A percentile compares a stretch with the other conserved stretches of the same genome.
phyloP scores from a whole-genome alignment of 2,797 vertebrate genomes.

The Characodon lateralis region DNA sequence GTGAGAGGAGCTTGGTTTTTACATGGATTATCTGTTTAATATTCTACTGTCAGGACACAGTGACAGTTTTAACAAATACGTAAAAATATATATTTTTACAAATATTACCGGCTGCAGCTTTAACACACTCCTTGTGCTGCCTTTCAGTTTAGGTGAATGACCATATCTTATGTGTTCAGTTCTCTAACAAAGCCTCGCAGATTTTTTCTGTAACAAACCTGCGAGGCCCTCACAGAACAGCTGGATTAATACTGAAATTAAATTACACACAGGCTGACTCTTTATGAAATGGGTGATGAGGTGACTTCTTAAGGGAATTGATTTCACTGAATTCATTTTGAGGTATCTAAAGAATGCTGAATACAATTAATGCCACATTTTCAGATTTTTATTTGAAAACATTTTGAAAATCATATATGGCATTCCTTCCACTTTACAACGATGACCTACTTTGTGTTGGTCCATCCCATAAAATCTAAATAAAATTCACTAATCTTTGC shows the following conservation, averaged over 20 bases:
- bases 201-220: background rate
- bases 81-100: no score
- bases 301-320: background rate
- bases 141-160: background rate
- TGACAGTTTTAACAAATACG: no score
- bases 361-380: background rate
- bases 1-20: no score
- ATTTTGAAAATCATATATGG: background rate
- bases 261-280: background rate
- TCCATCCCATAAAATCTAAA: background rate
- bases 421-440: background rate
- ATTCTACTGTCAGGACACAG: no score
- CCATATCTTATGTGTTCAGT: background rate
- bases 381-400: background rate
- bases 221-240: background rate
- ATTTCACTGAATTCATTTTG: background rate
- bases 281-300: background rate
- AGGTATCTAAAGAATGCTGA: background rate
- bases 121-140: no score
- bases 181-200: background rate
- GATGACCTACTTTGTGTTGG: no score
- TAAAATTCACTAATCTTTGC: background rate
- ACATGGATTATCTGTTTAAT: no score
- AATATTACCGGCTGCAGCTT: no score
- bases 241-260: background rate